Evolutionary conservation across 2,797 vertebrate genomes (phyloP).

Genomic region (Sebastiscus albofasciatus): DNA sequence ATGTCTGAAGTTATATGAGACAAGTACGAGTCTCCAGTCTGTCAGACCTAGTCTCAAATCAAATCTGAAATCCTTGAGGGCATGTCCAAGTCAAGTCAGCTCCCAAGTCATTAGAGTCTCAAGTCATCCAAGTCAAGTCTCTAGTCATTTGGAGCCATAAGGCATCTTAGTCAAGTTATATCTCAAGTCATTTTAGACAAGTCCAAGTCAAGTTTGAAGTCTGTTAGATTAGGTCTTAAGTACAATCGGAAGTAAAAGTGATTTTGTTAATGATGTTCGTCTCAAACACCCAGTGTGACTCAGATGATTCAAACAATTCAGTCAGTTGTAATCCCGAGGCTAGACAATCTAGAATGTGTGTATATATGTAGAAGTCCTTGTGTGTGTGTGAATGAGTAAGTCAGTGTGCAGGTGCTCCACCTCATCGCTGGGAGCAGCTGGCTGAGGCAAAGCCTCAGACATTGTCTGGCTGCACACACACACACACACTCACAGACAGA

Average conservation of each 20-base stretch:
- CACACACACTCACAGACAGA: slow-evolving; percentile 33
- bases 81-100: background rate
- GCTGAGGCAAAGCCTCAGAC: slow-evolving; percentile 31
- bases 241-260: background rate
- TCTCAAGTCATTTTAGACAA: background rate
- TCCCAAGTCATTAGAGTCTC: background rate
- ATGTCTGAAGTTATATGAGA: background rate
- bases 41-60: background rate
- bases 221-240: background rate
- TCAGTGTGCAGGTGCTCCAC: slow-evolving; percentile 56
- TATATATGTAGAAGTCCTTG: slow-evolving; percentile 4
- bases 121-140: background rate
- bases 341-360: slow-evolving; percentile 52
- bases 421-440: slow-evolving; percentile 51
- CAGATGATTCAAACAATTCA: slow-evolving; percentile 34
- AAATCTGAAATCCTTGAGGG: background rate
- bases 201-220: background rate
- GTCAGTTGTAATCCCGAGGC: slow-evolving; percentile 53
- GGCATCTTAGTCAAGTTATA: background rate
- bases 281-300: slow-evolving; percentile 11
- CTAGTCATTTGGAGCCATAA: background rate
- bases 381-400: slow-evolving; percentile 47
- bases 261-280: slow-evolving; percentile 16
- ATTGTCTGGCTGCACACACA: slow-evolving; percentile 42
- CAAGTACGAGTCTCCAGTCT: background rate